A percentile compares a stretch with the other conserved stretches of the same genome.
These are phyloP conservation scores for Merodon equestris DNA, from an alignment of 2,888 invertebrate species.

Conservation along the genomic window DNA sequence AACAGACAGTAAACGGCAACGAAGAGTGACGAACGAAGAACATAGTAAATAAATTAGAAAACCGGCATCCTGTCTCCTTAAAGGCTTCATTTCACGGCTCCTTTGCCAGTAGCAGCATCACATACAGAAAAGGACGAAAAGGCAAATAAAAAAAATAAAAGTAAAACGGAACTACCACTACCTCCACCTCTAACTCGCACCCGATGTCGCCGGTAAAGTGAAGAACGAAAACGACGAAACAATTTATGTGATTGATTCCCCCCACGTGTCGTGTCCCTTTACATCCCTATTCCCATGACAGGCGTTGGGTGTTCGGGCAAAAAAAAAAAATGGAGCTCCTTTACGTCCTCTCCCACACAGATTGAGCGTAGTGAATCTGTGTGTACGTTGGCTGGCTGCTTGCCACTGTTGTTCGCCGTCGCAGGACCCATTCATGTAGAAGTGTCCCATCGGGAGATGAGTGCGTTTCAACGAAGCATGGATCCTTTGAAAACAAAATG, in stretches of 20 bases:
- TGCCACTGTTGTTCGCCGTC: slow-evolving; percentile 41
- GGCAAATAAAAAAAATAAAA: background rate
- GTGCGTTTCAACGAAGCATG: slow-evolving; percentile 40
- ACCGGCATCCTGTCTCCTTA: slow-evolving; percentile 62
- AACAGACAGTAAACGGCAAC: too few species aligned
- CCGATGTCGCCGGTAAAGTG: slow-evolving; percentile 5
- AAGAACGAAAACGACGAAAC: slow-evolving; percentile 63
- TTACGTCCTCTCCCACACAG: slow-evolving; percentile 2
- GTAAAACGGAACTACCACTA: slow-evolving; percentile 32
- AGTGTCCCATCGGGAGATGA: slow-evolving; percentile 48
- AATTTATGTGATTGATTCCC: slow-evolving; percentile 69
- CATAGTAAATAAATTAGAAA: slow-evolving; percentile 66
- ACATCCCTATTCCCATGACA: slow-evolving; percentile 57
- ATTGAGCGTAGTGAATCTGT: slow-evolving; percentile 58
- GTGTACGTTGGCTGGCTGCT: slow-evolving; percentile 60
- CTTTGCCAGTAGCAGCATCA: slow-evolving; percentile 36
- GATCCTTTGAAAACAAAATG: slow-evolving; percentile 59
- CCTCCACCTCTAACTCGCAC: slow-evolving; percentile 13
- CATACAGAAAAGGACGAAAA: background rate
- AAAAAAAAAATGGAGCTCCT: slow-evolving; percentile 33
- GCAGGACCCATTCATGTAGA: slow-evolving; percentile 60
- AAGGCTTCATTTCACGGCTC: slow-evolving; percentile 69
- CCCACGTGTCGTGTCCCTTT: slow-evolving; percentile 65
- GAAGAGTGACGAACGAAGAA: slow-evolving; percentile 22
- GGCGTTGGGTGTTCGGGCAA: slow-evolving; percentile 25